phyloP scores from a whole-genome alignment of 2,797 vertebrate species.

The Pseudomugil gertrudae region DNA sequence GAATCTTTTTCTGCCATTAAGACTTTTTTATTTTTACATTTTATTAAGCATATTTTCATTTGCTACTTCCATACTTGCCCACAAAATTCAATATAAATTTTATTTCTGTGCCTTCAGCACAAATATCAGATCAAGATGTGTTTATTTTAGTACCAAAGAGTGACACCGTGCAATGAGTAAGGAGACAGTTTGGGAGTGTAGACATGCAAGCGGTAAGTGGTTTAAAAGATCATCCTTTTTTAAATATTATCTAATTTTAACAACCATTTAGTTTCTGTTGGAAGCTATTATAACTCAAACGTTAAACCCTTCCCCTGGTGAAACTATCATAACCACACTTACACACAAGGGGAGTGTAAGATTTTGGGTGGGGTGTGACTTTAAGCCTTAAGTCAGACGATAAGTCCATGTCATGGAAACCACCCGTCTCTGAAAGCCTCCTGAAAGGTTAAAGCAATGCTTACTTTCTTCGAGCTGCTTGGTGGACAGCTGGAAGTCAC shows the following conservation, averaged over 20 bases:
- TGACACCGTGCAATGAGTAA: not conserved
- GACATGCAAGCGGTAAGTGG: not conserved
- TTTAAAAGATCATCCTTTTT: not conserved
- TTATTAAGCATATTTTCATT: not conserved
- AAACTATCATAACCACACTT: not conserved
- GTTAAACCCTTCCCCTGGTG: not conserved
- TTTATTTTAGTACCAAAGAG: not conserved
- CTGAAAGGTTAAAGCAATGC: constrained; percentile 37
- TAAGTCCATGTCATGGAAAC: constrained; percentile 40
- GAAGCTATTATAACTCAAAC: constrained; percentile 3
- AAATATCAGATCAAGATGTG: not conserved
- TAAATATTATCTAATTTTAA: not conserved
- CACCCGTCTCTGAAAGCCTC: constrained; percentile 36
- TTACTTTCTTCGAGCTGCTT: constrained; percentile 27
- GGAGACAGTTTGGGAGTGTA: not conserved
- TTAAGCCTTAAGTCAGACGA: constrained; percentile 36
- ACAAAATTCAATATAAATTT: constrained; percentile 23
- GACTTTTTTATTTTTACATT: no score
- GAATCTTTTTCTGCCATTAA: not conserved
- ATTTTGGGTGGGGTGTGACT: constrained; percentile 3
- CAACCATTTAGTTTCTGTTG: not conserved
- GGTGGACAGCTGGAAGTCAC: constrained; percentile 34
- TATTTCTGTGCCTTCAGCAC: constrained; percentile 7
- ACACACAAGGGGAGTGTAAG: not conserved
- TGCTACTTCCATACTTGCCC: not conserved